phyloP scores from a whole-genome alignment of 2,888 invertebrate genomes.

The Parnassius orleans region DNA sequence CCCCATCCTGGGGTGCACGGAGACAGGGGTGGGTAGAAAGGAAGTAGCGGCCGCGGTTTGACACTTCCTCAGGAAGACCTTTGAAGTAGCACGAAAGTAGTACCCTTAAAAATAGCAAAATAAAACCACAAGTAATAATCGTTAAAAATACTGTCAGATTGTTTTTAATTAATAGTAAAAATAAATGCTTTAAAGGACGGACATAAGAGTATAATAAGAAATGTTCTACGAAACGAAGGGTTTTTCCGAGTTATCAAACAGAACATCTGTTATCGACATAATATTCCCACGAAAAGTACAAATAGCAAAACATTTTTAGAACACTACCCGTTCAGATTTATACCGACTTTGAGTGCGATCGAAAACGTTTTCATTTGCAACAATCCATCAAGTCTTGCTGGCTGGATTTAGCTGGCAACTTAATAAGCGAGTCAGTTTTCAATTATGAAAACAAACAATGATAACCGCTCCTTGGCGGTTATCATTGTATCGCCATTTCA shows the following conservation, averaged over 20 bases:
- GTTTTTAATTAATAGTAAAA: conserved; percentile 33
- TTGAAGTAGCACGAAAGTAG: conserved; percentile 64
- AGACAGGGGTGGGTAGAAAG: conserved; percentile 45
- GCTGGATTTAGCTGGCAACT: conserved; percentile 48
- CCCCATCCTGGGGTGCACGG: conserved; percentile 44
- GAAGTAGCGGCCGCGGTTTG: conserved; percentile 75
- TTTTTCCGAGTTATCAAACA: no score
- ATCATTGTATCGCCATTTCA: no score
- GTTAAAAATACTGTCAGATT: not conserved
- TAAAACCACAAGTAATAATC: not conserved
- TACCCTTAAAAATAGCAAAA: conserved; percentile 23
- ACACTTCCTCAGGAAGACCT: conserved; percentile 80
- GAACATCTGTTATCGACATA: not conserved
- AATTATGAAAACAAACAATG: conserved; percentile 64
- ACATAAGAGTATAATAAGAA: no score
- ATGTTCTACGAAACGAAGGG: no score
- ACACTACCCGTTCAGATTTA: conserved; percentile 66
- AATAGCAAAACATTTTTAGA: conserved; percentile 60
- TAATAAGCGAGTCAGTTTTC: conserved; percentile 69
- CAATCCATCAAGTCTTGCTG: conserved; percentile 68
- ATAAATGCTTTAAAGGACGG: not conserved
- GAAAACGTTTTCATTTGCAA: conserved; percentile 58
- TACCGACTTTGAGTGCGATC: conserved; percentile 56
- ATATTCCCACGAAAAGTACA: conserved; percentile 58
- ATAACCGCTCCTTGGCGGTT: not conserved